phyloP scores from a whole-genome alignment of 2,113 vertebrate species.

The Myrmecobius fasciatus region DNA sequence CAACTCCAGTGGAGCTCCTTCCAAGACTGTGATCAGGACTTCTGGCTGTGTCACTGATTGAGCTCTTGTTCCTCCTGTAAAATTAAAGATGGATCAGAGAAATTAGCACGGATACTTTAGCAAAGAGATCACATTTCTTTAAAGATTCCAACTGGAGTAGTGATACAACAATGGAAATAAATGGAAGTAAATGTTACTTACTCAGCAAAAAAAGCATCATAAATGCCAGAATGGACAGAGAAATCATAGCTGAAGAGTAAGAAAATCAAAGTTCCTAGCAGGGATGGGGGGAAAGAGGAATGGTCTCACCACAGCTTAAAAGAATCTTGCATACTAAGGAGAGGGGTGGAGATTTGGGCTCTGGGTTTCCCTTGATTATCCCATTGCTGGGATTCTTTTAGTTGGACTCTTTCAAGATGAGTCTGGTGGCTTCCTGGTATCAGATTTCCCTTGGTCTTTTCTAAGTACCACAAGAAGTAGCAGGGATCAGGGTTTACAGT shows the following conservation, averaged over 20 bases:
- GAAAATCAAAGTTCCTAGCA: neutral
- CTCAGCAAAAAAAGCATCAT: neutral
- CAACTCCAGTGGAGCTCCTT: neutral
- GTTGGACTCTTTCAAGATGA: neutral
- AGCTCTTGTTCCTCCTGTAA: neutral
- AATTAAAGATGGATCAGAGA: neutral
- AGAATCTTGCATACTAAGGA: neutral
- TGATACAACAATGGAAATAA: neutral
- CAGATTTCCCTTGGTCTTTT: neutral
- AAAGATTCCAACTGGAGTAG: neutral
- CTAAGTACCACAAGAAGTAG: neutral
- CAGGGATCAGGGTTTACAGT: neutral
- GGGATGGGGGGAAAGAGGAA: neutral
- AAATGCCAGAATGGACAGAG: neutral
- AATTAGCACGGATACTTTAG: neutral
- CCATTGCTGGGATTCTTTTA: neutral
- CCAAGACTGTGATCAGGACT: neutral
- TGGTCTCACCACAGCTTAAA: neutral
- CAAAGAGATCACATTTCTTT: neutral
- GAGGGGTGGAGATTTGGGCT: neutral
- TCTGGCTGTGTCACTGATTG: slow-evolving; percentile 23
- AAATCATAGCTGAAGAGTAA: neutral
- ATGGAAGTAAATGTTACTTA: slow-evolving; percentile 13
- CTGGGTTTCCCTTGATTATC: neutral
- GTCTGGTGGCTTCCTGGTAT: neutral